Evolutionary conservation across 2,113 vertebrate species (phyloP).

Genomic region (Hiodon tergisus): DNA sequence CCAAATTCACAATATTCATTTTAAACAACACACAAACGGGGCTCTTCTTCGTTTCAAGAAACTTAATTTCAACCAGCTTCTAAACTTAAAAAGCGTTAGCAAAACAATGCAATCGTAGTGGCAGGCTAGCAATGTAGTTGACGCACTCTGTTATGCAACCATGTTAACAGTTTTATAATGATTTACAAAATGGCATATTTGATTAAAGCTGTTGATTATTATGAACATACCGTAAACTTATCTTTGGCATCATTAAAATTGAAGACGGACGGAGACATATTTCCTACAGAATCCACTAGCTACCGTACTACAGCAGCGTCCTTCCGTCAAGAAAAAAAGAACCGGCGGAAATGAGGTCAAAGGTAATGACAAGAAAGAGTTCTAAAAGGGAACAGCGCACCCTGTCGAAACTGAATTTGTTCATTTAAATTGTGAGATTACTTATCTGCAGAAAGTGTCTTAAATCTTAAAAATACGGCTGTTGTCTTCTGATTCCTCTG

Average conservation of each 20-base stretch:
- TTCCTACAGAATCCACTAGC: constrained; percentile 25
- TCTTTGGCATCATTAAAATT: constrained; percentile 63
- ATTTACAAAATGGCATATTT: too few species aligned
- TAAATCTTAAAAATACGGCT: too few species aligned
- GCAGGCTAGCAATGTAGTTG: background rate
- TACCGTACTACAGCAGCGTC: background rate
- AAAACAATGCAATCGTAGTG: too few species aligned
- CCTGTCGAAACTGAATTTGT: background rate
- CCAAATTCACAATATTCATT: too few species aligned
- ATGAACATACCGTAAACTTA: constrained; percentile 57
- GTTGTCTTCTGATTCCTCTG: too few species aligned
- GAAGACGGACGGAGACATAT: constrained; percentile 62
- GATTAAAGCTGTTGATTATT: too few species aligned
- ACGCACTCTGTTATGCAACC: background rate
- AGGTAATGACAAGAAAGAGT: background rate
- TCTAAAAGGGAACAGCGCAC: background rate
- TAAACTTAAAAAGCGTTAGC: background rate
- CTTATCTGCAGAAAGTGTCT: too few species aligned
- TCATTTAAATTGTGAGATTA: too few species aligned
- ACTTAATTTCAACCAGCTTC: too few species aligned
- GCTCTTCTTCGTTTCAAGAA: too few species aligned
- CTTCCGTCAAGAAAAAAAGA: background rate
- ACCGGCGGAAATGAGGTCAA: constrained; percentile 2
- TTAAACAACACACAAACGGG: too few species aligned
- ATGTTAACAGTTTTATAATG: background rate